Percentiles rank a stretch among this genome's conserved stretches.
phyloP scores from a whole-genome alignment of 2,797 vertebrate genomes.

The Oceanodroma leucorhoa region DNA sequence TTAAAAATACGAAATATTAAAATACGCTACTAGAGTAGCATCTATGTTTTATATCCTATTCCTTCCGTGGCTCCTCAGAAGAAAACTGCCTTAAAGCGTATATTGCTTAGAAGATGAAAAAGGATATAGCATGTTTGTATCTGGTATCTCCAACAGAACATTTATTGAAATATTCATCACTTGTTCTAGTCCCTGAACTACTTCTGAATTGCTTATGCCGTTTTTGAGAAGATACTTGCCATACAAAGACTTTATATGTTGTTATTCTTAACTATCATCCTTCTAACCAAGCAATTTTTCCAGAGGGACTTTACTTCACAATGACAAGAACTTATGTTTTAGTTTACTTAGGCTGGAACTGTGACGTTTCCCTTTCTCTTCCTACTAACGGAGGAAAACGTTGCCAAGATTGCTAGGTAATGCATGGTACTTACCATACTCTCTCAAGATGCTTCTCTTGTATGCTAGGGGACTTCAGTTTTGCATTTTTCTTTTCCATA shows the following conservation, averaged over 20 bases:
- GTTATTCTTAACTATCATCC: neutral
- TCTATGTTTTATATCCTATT: neutral
- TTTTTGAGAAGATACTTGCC: neutral
- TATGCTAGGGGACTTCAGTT: neutral
- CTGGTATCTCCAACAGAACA: neutral
- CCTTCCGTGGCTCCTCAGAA: neutral
- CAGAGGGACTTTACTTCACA: neutral
- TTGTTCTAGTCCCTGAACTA: slow-evolving; percentile 20
- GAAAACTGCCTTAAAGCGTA: slow-evolving; percentile 20
- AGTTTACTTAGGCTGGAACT: neutral
- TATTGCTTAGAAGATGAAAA: slow-evolving; percentile 32
- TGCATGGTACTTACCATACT: neutral
- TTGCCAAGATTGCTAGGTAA: neutral
- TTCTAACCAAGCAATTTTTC: slow-evolving; percentile 1
- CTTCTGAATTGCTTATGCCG: neutral
- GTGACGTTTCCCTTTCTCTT: neutral
- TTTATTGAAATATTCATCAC: slow-evolving; percentile 53
- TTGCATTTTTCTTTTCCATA: neutral
- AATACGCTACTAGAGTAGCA: neutral
- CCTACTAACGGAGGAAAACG: neutral
- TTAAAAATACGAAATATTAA: slow-evolving; percentile 40
- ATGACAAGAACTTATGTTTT: neutral
- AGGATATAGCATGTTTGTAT: neutral
- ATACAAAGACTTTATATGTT: neutral
- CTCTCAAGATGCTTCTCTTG: neutral